Evolutionary conservation across 2,888 invertebrate genomes (phyloP).

Genomic region (Himalopsyche japonica): DNA sequence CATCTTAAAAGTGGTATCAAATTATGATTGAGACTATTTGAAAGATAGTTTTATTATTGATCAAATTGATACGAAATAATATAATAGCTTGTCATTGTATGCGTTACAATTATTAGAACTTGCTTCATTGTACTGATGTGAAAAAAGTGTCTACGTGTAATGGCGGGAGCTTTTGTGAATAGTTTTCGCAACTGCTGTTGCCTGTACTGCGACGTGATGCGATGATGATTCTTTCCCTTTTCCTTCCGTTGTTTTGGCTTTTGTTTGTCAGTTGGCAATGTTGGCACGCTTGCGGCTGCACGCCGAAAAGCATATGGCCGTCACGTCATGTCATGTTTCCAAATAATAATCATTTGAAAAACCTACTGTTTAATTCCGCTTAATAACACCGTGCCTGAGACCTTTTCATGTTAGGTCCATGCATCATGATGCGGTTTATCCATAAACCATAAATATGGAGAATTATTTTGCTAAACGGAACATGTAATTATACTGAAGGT

Average conservation of each 20-base stretch:
- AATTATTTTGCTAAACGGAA: too few relatives aligned
- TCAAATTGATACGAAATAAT: too few relatives aligned
- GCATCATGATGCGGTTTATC: not conserved
- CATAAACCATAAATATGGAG: too few relatives aligned
- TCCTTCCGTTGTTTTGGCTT: not conserved
- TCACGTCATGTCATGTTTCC: not conserved
- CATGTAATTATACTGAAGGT: too few relatives aligned
- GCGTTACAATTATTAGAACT: too few relatives aligned
- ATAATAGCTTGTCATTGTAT: too few relatives aligned
- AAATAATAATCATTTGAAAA: not conserved
- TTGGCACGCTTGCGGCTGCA: conserved; percentile 29
- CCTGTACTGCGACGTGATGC: not conserved
- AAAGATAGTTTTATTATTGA: too few relatives aligned
- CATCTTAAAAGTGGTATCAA: too few relatives aligned
- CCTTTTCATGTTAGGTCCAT: not conserved
- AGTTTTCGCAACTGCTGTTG: not conserved
- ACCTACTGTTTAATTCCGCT: not conserved
- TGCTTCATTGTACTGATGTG: not conserved
- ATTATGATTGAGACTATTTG: too few relatives aligned
- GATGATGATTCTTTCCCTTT: not conserved
- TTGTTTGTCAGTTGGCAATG: not conserved
- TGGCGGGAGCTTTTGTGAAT: not conserved
- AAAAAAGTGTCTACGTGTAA: not conserved
- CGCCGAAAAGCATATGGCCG: conserved; percentile 27
- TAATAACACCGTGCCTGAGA: not conserved